These are phyloP conservation scores for Caenorhabditis panamensis DNA, from an alignment of 2,888 invertebrate species.

Conservation along the genomic window DNA sequence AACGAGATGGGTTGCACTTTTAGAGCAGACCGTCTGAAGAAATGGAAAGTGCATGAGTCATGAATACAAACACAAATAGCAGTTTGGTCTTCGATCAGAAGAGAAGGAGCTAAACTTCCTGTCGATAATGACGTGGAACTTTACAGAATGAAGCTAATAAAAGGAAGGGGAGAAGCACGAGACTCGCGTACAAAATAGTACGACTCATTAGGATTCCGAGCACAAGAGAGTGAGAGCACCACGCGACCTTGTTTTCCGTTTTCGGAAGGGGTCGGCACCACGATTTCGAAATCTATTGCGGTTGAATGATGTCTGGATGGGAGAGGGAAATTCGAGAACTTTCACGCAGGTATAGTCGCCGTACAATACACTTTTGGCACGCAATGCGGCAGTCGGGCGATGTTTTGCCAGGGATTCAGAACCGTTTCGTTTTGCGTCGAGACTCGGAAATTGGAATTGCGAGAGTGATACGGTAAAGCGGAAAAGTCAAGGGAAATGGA, in stretches of 20 bases:
- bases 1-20: no score
- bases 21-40: no score
- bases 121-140: background rate
- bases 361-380: background rate
- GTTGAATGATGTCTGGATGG: background rate
- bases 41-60: no score
- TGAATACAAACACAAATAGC: no score
- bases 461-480: no score
- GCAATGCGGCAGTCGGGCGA: background rate
- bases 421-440: no score
- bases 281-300: constrained; percentile 3
- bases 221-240: constrained; percentile 5
- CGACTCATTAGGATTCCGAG: constrained; percentile 21
- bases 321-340: background rate
- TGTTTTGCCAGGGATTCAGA: no score
- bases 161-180: background rate
- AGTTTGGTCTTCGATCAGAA: no score
- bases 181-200: constrained; percentile 42
- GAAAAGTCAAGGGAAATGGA: no score
- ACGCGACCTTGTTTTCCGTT: constrained; percentile 21
- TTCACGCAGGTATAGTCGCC: no score
- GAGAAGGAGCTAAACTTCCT: no score
- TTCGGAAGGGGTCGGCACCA: no score
- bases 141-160: constrained; percentile 29
- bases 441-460: background rate